phyloP scores from a whole-genome alignment of 2,113 vertebrate genomes.

The Cricetomys ansorgei region DNA sequence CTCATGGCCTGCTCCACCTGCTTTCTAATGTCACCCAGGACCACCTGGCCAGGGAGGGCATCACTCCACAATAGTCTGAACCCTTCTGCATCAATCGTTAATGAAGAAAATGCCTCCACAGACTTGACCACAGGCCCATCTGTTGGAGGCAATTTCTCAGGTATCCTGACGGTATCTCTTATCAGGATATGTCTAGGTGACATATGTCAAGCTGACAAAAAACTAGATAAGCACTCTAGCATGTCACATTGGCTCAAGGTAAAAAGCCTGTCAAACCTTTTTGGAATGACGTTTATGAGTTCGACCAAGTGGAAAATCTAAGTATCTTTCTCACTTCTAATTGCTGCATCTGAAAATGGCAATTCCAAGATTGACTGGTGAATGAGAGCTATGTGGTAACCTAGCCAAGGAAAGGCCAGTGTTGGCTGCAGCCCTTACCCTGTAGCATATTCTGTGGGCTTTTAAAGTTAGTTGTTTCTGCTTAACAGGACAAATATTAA shows the following conservation, averaged over 20 bases:
- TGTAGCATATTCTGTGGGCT: conserved; percentile 9
- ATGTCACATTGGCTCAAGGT: background rate
- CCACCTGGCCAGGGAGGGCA: background rate
- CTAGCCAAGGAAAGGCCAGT: conserved; percentile 11
- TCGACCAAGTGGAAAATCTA: background rate
- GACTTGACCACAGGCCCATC: background rate
- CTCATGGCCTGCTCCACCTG: background rate
- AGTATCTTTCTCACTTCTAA: background rate
- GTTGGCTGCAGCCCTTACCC: conserved; percentile 8
- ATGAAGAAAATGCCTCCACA: background rate
- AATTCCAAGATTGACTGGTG: conserved; percentile 13
- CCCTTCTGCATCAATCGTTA: background rate
- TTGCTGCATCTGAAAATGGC: conserved; percentile 19
- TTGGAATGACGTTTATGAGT: conserved; percentile 21
- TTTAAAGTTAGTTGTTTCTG: conserved; percentile 35
- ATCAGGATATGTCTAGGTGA: background rate
- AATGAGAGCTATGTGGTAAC: background rate
- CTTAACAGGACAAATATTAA: conserved; percentile 52
- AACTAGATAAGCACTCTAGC: background rate
- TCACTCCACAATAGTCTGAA: background rate
- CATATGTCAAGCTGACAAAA: background rate
- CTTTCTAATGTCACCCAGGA: background rate
- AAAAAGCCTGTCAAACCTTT: background rate
- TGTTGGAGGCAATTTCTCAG: background rate
- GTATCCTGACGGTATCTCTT: background rate